A percentile compares a stretch with the other conserved stretches of the same genome.
Evolutionary conservation across 2,888 invertebrate genomes (phyloP).

Genomic region (Tetanocera ferruginea): DNA sequence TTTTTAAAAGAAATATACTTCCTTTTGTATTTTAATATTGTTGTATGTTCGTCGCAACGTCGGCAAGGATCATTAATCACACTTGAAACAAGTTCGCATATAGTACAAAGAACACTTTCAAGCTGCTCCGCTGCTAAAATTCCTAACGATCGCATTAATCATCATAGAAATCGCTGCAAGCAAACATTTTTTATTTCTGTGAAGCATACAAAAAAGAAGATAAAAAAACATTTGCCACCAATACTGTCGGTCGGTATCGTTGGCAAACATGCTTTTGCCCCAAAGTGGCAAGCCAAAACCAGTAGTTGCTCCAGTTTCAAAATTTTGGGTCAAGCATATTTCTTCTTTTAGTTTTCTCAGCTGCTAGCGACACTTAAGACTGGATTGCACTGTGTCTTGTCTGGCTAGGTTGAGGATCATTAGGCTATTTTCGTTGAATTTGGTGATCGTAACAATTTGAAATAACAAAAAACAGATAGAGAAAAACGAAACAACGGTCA

Average conservation of each 20-base stretch:
- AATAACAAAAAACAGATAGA: background rate
- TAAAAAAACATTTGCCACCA: background rate
- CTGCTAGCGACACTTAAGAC: background rate
- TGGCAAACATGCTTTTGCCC: background rate
- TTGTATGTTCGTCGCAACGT: background rate
- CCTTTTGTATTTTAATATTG: background rate
- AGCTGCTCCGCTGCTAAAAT: background rate
- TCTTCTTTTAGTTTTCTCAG: background rate
- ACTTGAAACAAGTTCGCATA: background rate
- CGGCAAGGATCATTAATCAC: conserved; percentile 20
- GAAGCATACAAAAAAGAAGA: background rate
- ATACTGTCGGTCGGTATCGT: conserved; percentile 16
- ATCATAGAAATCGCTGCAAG: background rate
- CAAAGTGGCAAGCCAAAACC: conserved; percentile 9
- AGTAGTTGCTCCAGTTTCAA: conserved; percentile 36
- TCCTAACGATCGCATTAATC: conserved; percentile 20
- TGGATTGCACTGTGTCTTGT: background rate
- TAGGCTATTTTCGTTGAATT: conserved; percentile 18
- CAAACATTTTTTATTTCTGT: background rate
- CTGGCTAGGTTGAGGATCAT: background rate
- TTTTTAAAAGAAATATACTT: background rate
- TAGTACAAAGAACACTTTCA: background rate
- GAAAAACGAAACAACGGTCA: background rate
- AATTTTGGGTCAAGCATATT: conserved; percentile 29
- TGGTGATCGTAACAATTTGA: background rate